Evolutionary conservation across 2,888 invertebrate species (phyloP), one percentile per base, ranked within the genome.

Genomic region (Protula sp.): DNA sequence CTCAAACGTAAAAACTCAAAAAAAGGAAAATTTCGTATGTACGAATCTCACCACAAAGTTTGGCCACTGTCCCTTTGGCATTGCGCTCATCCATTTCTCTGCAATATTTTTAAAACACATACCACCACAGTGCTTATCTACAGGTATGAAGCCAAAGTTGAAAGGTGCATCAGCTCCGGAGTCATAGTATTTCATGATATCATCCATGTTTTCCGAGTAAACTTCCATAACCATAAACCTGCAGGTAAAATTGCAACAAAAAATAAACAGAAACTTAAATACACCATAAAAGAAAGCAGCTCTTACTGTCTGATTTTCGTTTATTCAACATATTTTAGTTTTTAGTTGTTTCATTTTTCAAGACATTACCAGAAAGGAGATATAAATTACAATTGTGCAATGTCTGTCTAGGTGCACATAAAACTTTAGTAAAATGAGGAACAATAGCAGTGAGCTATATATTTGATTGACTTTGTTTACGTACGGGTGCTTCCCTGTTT

Each of bases 201-300:
- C 74, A 3, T 65, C 62, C 38, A 60, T 57, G 0, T 45, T 62
- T 45, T 54, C 50, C 51, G 72, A 62, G n/a, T 70, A 67, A n/a
- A 70, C 70, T 74, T 87, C 86, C 57, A 84, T 83, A 0, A 89
- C 85, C 27, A 86, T 73, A 26, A 81, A 60, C 19, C 65, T 60
- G 51, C 2, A n/a, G 2, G 38, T n/a, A 29, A 38, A 38, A 38
- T 38, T 9, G 38, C 9, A 9, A 38, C 38, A 38, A 38, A 38
- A n/a, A 19, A 47, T 19, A 53, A 4, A 19, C 14, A 45, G 14
- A 9, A 45, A 9, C 14, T 45, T 45, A 45, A 45, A 19, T 14
- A 38, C 45, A 38, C 9, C 45, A 38, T 38, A 38, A 14, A 38
- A 14, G 19, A 38, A n/a, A n/a, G n/a, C n/a, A n/a, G n/a, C n/a